Evolutionary conservation across 2,797 vertebrate genomes (phyloP).

Genomic region (Oreochromis grahami): DNA sequence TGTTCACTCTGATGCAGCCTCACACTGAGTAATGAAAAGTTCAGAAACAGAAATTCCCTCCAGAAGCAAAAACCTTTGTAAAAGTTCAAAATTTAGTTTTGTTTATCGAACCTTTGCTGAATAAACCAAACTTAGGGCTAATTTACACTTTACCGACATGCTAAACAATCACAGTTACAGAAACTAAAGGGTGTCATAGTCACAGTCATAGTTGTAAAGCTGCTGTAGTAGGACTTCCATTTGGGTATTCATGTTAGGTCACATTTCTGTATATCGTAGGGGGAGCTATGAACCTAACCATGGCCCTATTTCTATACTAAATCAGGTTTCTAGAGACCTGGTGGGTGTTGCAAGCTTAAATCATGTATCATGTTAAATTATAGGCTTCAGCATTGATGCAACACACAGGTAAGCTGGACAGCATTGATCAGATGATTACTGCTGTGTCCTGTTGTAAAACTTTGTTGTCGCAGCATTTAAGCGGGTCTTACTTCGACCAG

Average conservation of each 20-base stretch:
- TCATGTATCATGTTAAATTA: background rate
- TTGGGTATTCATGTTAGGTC: background rate
- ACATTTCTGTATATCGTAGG: background rate
- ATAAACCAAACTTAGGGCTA: background rate
- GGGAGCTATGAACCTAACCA: background rate
- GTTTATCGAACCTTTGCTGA: background rate
- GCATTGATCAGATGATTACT: background rate
- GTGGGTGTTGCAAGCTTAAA: accelerated
- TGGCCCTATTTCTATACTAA: accelerated
- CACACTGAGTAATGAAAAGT: background rate
- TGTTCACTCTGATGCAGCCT: background rate
- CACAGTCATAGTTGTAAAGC: background rate
- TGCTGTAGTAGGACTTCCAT: background rate
- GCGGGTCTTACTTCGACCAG: background rate
- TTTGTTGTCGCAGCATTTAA: background rate
- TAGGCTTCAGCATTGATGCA: background rate
- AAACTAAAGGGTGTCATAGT: background rate
- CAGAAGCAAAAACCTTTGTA: background rate
- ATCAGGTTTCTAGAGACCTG: background rate
- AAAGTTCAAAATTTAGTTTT: background rate
- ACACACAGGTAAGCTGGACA: background rate
- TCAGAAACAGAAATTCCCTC: background rate
- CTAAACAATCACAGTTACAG: background rate
- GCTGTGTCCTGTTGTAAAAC: background rate
- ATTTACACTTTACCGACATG: background rate